Conservation (phyloP, 1,140 invertebrate species). For the Eumaeus atala region DNA sequence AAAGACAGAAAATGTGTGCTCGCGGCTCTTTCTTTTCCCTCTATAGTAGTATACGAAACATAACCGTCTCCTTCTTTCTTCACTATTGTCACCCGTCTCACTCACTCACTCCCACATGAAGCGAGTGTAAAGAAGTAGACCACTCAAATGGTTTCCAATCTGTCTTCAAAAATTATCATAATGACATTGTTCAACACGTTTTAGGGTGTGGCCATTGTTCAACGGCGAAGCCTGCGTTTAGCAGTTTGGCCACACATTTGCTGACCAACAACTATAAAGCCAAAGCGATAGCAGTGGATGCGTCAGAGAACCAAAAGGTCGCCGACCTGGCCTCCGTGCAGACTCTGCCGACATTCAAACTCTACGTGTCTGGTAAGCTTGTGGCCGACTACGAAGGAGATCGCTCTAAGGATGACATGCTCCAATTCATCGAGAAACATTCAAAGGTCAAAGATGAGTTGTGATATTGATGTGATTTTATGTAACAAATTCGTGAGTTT, state of each 20-base stretch:
- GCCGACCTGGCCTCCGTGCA: slow-evolving; percentile 83
- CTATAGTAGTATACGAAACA: no score
- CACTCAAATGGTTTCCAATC: no score
- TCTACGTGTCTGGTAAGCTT: slow-evolving; percentile 85
- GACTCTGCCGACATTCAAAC: slow-evolving; percentile 90
- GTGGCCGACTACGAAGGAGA: slow-evolving; percentile 82
- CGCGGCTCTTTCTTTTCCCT: no score
- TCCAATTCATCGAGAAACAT: slow-evolving; percentile 37
- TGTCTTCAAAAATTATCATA: no score
- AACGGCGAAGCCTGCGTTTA: slow-evolving; percentile 87
- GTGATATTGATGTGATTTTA: slow-evolving; percentile 29
- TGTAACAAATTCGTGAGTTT: no score
- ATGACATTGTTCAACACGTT: background rate
- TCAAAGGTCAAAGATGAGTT: slow-evolving; percentile 51
- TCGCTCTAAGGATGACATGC: slow-evolving; percentile 61
- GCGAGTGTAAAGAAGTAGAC: no score
- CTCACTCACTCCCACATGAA: no score
- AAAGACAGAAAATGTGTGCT: no score
- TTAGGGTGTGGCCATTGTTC: slow-evolving; percentile 94
- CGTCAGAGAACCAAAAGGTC: slow-evolving; percentile 78
- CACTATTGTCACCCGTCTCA: no score
- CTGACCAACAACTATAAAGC: slow-evolving; percentile 80
- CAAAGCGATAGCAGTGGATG: slow-evolving; percentile 87
- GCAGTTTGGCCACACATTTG: slow-evolving; percentile 79
- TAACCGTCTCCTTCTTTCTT: no score